Base-by-base conservation (phyloP, 1,140 invertebrate genomes). In the Amphibalanus amphitrite region DNA sequence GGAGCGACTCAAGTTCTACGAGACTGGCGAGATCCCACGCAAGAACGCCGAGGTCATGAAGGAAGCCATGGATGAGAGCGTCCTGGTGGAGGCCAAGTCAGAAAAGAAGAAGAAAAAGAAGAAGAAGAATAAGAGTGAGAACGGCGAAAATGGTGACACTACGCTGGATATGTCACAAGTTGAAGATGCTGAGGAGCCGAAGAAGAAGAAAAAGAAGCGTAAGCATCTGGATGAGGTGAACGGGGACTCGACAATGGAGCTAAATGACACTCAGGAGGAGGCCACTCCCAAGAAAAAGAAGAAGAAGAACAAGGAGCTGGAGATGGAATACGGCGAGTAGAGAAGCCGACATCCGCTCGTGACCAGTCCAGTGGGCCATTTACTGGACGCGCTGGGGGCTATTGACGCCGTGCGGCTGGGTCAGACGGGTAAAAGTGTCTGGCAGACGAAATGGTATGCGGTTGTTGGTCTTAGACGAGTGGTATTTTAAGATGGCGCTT, bases 21-120 rank as follows among this genome's bases (percentile, higher is more conserved):
- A 97, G 79, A 92, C 89, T 0, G 97, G 97, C 28, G 91, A 95
- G 76, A 84, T 94, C 72, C 97, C 96, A 0, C 88, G 90, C 75
- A 98, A 98, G 79, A 99, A 99, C 81, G 85, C 96, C 71, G 95
- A 98, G 71, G 95, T 98, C 0, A 99, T 99, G 95, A 87, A 90
- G 76, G 89, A 94, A 78, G 97, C 97, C 0, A 84, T 95, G 13
- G 86, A 89, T 72, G 91, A 85, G 78, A 85, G 85, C 40, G 74
- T 76, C 67, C 72, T 73, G 23, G 47, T 72, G 13, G 38, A 71
- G 10, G 38, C 70, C 17, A 72, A 72, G 30, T 72, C 79, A 73
- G 77, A 80, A 4, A 74, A 71, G 69, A 82, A 78, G 75, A 83
- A 85, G 75, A 85, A 85, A 74, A 85, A 85, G 77, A 84, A 85